phyloP scores from a whole-genome alignment of 2,113 vertebrate species.

The Heterochromis multidens region DNA sequence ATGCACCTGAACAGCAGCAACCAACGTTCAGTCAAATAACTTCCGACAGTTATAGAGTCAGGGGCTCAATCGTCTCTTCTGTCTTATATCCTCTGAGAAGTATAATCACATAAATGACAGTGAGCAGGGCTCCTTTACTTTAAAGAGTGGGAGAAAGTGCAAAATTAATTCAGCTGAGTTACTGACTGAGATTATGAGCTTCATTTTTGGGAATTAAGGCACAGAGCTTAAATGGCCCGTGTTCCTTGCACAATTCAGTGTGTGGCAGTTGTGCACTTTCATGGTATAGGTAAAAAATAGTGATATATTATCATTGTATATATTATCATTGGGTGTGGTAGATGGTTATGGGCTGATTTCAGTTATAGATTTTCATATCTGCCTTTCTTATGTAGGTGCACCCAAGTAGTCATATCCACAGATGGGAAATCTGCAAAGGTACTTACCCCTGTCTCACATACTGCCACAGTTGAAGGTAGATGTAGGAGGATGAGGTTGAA shows the following conservation, averaged over 20 bases:
- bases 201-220: not conserved
- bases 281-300: not conserved
- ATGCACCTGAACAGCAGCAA: constrained; percentile 32
- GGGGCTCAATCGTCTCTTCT: not conserved
- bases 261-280: not conserved
- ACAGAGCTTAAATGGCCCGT: not conserved
- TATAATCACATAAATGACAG: not conserved
- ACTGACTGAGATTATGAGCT: not conserved
- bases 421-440: not conserved
- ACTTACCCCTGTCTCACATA: not conserved
- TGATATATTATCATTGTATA: not conserved
- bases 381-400: not conserved
- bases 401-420: not conserved
- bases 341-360: not conserved
- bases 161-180: not conserved
- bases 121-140: not conserved
- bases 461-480: not conserved
- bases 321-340: not conserved
- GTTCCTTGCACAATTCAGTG: not conserved
- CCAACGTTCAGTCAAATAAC: constrained; percentile 22
- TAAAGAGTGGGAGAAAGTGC: not conserved
- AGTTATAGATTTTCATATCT: not conserved
- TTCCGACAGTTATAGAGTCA: not conserved
- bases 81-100: not conserved
- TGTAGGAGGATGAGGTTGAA: not conserved